A percentile compares a stretch with the other conserved stretches of the same genome.
Evolutionary conservation across 2,888 invertebrate species (phyloP).

Genomic region (Ophonus ardosiacus): DNA sequence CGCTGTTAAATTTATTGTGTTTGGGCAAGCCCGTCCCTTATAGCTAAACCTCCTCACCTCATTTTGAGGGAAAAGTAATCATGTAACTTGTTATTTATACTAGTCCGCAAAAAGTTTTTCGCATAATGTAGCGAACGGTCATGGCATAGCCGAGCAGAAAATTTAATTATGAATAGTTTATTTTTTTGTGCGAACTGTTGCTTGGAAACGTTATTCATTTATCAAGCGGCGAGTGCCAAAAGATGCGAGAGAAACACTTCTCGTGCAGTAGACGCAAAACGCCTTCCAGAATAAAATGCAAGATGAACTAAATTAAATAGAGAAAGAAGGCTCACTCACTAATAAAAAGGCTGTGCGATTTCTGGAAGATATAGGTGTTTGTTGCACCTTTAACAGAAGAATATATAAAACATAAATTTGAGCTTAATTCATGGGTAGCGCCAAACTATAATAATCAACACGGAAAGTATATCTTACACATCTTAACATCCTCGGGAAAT

Average conservation of each 20-base stretch:
- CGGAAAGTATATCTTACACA: no score
- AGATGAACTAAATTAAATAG: conserved; percentile 35
- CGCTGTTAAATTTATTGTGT: background rate
- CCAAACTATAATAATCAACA: no score
- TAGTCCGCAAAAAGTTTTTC: conserved; percentile 48
- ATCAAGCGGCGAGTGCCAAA: conserved; percentile 62
- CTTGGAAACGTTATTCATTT: conserved; percentile 62
- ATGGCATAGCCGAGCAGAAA: conserved; percentile 59
- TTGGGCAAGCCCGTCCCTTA: background rate
- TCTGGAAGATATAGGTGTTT: background rate
- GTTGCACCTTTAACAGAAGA: no score
- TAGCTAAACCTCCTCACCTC: background rate
- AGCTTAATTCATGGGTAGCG: no score
- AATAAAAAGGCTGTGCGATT: background rate
- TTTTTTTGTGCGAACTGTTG: conserved; percentile 50
- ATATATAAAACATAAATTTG: no score
- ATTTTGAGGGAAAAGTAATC: conserved; percentile 61
- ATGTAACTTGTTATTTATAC: conserved; percentile 60
- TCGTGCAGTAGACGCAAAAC: background rate
- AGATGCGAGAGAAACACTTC: conserved; percentile 13
- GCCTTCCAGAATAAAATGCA: background rate
- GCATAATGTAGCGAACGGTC: conserved; percentile 56
- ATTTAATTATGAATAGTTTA: conserved; percentile 61
- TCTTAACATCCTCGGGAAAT: no score
- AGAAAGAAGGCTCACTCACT: background rate